These are phyloP conservation scores for Cydia splendana DNA, from an alignment of 1,140 invertebrate species.

Conservation along the genomic window DNA sequence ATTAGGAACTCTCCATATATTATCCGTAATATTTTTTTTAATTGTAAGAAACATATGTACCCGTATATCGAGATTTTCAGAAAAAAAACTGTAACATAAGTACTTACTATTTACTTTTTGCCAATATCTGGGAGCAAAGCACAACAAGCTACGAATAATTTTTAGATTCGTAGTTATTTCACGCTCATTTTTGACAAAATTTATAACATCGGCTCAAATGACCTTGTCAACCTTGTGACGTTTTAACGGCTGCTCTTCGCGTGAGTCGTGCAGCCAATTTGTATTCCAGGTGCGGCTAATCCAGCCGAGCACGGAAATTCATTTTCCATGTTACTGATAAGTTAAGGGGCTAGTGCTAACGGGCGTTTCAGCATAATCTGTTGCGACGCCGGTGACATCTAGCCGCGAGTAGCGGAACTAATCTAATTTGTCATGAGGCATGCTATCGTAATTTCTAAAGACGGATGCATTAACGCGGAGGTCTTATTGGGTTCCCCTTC, in stretches of 20 bases:
- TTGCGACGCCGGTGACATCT: background rate
- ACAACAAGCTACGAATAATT: too few relatives aligned
- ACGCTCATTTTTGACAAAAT: background rate
- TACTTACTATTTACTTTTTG: too few relatives aligned
- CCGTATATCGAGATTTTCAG: too few relatives aligned
- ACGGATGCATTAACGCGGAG: background rate
- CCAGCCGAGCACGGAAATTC: slow-evolving; percentile 12
- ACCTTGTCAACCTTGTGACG: slow-evolving; percentile 6
- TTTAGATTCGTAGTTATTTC: background rate
- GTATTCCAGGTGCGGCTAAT: slow-evolving; percentile 24
- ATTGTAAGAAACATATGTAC: too few relatives aligned
- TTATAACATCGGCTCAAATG: background rate
- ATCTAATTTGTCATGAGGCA: background rate
- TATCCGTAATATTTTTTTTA: too few relatives aligned
- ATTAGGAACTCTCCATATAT: too few relatives aligned
- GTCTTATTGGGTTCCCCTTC: background rate
- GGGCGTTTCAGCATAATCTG: slow-evolving; percentile 2
- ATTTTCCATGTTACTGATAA: slow-evolving; percentile 21
- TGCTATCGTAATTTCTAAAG: slow-evolving; percentile 10
- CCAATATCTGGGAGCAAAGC: too few relatives aligned
- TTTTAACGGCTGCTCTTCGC: background rate
- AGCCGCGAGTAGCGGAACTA: slow-evolving; percentile 9
- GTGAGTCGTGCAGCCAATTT: background rate
- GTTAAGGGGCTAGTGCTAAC: slow-evolving; percentile 13
- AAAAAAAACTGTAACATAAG: too few relatives aligned